Conservation (phyloP, 1,140 invertebrate genomes). For the Tetramorium alpestre region DNA sequence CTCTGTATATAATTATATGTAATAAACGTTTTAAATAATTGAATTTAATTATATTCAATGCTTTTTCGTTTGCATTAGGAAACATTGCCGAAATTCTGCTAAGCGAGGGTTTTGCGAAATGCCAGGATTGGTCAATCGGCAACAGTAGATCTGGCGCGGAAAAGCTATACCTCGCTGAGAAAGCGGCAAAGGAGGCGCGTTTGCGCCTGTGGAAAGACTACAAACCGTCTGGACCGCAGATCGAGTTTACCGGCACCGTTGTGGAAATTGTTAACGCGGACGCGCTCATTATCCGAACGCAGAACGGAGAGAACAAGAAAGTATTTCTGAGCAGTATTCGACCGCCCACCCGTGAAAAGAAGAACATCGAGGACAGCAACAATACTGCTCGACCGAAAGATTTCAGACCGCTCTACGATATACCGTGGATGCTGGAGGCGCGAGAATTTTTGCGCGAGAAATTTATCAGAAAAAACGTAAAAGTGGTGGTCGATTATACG, state of each 20-base stretch:
- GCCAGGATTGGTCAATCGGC: slow-evolving; percentile 99
- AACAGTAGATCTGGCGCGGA: slow-evolving; percentile 94
- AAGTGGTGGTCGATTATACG: slow-evolving; percentile 97
- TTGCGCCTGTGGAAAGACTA: slow-evolving; percentile 96
- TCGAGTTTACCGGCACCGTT: slow-evolving; percentile 94
- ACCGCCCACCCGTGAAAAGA: slow-evolving; percentile 91
- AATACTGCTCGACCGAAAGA: slow-evolving; percentile 87
- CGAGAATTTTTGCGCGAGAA: slow-evolving; percentile 98
- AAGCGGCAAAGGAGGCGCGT: slow-evolving; percentile 95
- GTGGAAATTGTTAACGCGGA: slow-evolving; percentile 97
- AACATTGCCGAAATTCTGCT: slow-evolving; percentile 98
- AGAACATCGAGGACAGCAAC: slow-evolving; percentile 88
- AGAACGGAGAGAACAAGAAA: slow-evolving; percentile 94
- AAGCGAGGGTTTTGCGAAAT: slow-evolving; percentile 96
- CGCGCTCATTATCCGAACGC: slow-evolving; percentile 93
- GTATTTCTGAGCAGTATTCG: slow-evolving; percentile 98
- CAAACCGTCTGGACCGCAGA: slow-evolving; percentile 88
- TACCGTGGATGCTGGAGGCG: slow-evolving; percentile 99
- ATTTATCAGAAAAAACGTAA: slow-evolving; percentile 97
- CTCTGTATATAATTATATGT: not conserved
- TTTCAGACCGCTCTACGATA: slow-evolving; percentile 96
- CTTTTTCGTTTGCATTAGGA: slow-evolving; percentile 84
- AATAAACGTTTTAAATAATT: not conserved
- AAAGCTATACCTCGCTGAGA: slow-evolving; percentile 93
- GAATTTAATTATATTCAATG: not conserved